Evolutionary conservation across 1,140 invertebrate genomes (phyloP).

Genomic region (Leptinotarsa defecta): DNA sequence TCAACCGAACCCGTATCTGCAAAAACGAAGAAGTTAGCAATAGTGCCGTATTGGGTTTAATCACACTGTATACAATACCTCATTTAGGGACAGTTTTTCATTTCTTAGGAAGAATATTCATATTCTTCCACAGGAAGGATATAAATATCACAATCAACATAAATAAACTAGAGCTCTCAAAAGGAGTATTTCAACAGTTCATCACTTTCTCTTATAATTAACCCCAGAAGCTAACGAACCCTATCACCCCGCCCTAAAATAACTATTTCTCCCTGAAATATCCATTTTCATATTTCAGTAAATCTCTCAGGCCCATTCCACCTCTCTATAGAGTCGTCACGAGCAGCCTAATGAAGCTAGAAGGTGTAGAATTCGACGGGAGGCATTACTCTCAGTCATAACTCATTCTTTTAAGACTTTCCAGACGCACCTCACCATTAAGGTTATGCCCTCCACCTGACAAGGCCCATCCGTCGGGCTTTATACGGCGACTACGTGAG

Average conservation of each 20-base stretch:
- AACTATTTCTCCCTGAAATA: not conserved
- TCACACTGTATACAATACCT: too few relatives aligned
- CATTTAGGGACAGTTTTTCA: too few relatives aligned
- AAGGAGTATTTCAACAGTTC: not conserved
- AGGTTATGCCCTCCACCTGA: constrained; percentile 42
- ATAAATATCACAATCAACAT: too few relatives aligned
- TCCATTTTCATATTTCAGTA: constrained; percentile 26
- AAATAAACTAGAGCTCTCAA: too few relatives aligned
- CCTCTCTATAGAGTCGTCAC: constrained; percentile 19
- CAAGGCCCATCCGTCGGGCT: constrained; percentile 41
- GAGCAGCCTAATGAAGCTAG: constrained; percentile 15
- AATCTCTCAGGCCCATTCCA: constrained; percentile 8
- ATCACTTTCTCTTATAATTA: not conserved
- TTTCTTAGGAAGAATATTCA: too few relatives aligned
- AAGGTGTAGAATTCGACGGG: constrained; percentile 15
- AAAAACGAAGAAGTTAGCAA: too few relatives aligned
- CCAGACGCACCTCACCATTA: constrained; percentile 33
- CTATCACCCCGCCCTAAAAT: not conserved
- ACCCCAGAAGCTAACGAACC: not conserved
- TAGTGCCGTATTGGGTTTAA: too few relatives aligned
- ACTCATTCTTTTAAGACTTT: constrained; percentile 10
- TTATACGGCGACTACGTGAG: constrained; percentile 42
- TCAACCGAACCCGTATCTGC: too few relatives aligned
- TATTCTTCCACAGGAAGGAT: too few relatives aligned
- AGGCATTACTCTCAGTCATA: not conserved